Percentiles rank a stretch among this genome's conserved stretches.
Evolutionary conservation across 2,113 vertebrate genomes (phyloP).

Genomic region (Poicephalus gulielmi): DNA sequence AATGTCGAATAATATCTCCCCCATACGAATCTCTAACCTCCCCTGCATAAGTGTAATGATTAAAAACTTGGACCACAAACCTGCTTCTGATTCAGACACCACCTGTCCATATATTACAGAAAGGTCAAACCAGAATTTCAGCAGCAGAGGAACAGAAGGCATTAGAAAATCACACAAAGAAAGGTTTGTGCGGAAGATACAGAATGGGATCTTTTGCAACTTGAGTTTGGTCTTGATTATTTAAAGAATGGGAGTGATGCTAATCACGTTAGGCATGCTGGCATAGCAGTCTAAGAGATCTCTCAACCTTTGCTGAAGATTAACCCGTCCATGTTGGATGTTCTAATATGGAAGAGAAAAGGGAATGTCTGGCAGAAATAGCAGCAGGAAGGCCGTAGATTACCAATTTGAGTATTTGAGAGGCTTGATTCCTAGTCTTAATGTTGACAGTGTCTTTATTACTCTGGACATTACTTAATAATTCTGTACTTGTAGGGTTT

Average conservation of each 20-base stretch:
- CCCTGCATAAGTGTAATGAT: background rate
- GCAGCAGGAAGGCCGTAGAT: background rate
- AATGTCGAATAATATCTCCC: background rate
- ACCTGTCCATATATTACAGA: conserved; percentile 33
- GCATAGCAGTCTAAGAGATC: background rate
- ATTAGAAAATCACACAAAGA: background rate
- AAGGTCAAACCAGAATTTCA: conserved; percentile 18
- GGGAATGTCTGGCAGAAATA: background rate
- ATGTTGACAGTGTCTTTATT: background rate
- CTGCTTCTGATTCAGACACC: background rate
- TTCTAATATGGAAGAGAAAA: background rate
- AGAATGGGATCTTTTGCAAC: background rate
- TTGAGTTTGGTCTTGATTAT: conserved; percentile 10
- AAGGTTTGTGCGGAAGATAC: background rate
- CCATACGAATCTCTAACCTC: background rate
- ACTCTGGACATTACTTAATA: background rate
- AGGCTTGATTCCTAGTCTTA: background rate
- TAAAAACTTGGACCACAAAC: conserved; percentile 31
- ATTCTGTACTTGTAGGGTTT: background rate
- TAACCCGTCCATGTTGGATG: background rate
- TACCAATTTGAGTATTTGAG: background rate
- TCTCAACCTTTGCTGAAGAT: background rate
- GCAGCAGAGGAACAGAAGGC: background rate
- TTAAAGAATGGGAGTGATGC: background rate
- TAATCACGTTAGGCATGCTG: background rate